These are phyloP conservation scores for Nyctibius bracteatus DNA, from an alignment of 2,113 vertebrate genomes.

Conservation along the genomic window DNA sequence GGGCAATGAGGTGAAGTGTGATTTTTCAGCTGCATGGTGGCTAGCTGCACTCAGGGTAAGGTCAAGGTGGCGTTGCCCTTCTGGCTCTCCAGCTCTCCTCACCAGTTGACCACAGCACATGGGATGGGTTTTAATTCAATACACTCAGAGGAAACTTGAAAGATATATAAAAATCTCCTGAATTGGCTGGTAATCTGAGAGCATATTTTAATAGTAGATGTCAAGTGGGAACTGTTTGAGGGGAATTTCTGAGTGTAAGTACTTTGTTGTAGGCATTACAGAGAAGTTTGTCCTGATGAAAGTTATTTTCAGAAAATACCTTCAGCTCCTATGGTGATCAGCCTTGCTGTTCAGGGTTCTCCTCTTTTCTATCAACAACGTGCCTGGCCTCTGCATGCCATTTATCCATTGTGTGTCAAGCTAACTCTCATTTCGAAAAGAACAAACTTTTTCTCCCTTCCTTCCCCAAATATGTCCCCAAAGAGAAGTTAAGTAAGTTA, in stretches of 20 bases:
- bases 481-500: neutral
- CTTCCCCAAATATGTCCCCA: neutral
- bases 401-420: neutral
- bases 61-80: neutral
- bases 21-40: neutral
- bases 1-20: rapidly evolving
- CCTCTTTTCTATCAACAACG: neutral
- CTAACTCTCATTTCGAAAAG: neutral
- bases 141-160: neutral
- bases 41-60: neutral
- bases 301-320: neutral
- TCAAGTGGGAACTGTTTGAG: neutral
- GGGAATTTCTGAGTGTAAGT: neutral
- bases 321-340: constrained; percentile 5
- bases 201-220: neutral
- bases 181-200: neutral
- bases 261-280: neutral
- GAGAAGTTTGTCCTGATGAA: neutral
- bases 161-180: neutral
- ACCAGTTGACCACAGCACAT: neutral
- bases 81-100: neutral
- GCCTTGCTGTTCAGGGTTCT: neutral
- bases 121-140: neutral
- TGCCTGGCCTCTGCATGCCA: neutral
- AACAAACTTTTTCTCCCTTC: neutral